These are phyloP conservation scores for Eucriotettix oculatus DNA, from an alignment of 2,888 invertebrate genomes.

Conservation along the genomic window DNA sequence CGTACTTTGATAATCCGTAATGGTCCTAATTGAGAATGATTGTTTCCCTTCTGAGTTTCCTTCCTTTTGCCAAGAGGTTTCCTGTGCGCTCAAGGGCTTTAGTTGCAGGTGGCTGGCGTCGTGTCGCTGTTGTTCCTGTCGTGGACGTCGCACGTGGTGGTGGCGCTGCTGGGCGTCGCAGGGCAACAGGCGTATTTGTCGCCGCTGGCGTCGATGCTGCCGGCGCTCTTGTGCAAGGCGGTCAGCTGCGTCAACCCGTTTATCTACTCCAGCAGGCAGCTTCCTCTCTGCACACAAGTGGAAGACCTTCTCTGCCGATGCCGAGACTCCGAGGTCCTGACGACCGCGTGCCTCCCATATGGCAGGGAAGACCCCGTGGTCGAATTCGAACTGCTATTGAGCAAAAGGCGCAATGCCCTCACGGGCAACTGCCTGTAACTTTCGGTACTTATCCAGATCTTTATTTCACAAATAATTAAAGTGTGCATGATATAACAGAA, in stretches of 20 bases:
- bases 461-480: too few relatives aligned
- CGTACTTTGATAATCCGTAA: too few relatives aligned
- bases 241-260: slow-evolving; percentile 70
- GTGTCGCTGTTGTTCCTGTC: slow-evolving; percentile 59
- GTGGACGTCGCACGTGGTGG: slow-evolving; percentile 68
- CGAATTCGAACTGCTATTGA: slow-evolving; percentile 38
- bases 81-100: too few relatives aligned
- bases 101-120: slow-evolving; percentile 43
- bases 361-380: slow-evolving; percentile 14
- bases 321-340: too few relatives aligned
- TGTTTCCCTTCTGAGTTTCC: too few relatives aligned
- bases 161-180: slow-evolving; percentile 55
- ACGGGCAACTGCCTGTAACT: too few relatives aligned
- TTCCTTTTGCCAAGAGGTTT: too few relatives aligned
- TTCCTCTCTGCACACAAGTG: slow-evolving; percentile 49
- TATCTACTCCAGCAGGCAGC: slow-evolving; percentile 63
- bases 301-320: slow-evolving; percentile 21
- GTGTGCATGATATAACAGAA: too few relatives aligned
- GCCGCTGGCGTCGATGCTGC: slow-evolving; percentile 56
- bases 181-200: slow-evolving; percentile 45
- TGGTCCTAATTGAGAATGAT: too few relatives aligned
- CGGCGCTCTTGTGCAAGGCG: slow-evolving; percentile 63
- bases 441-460: too few relatives aligned
- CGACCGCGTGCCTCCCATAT: too few relatives aligned
- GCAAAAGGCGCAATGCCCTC: slow-evolving; percentile 18